A percentile compares a stretch with the other conserved stretches of the same genome.
Conservation (phyloP, 1,140 invertebrate species). For the Dolichoris vasculosae region DNA sequence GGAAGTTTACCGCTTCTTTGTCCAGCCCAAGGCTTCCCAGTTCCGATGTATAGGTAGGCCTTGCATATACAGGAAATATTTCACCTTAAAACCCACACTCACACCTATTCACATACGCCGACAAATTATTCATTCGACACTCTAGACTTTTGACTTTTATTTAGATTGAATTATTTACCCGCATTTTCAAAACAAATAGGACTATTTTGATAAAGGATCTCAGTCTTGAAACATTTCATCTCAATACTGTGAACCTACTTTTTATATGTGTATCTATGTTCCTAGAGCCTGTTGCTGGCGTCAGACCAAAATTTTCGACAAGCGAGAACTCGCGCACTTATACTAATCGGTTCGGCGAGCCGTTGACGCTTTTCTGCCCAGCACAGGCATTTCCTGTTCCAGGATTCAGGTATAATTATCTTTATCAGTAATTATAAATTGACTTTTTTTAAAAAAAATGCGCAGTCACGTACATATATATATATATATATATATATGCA, state of each 20-base stretch:
- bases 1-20: conserved; percentile 79
- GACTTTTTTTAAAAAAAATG: conserved; percentile 15
- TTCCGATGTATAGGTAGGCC: conserved; percentile 73
- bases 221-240: not conserved
- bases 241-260: conserved; percentile 23
- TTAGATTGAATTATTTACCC: not conserved
- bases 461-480: not conserved
- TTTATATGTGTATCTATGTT: conserved; percentile 55
- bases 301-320: conserved; percentile 84
- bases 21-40: conserved; percentile 77
- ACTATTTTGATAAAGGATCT: not conserved
- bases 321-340: conserved; percentile 78
- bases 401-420: conserved; percentile 74
- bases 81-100: conserved; percentile 5
- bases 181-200: conserved; percentile 34
- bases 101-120: not conserved
- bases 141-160: not conserved
- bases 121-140: conserved; percentile 1
- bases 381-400: conserved; percentile 81
- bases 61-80: conserved; percentile 17
- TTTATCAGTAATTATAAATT: conserved; percentile 35
- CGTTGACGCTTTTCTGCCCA: conserved; percentile 79
- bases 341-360: conserved; percentile 73
- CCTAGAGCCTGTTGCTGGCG: conserved; percentile 84
- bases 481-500: no score